These are phyloP conservation scores for Tetranychus cinnabarinus DNA, from an alignment of 1,140 invertebrate genomes.

Conservation along the genomic window DNA sequence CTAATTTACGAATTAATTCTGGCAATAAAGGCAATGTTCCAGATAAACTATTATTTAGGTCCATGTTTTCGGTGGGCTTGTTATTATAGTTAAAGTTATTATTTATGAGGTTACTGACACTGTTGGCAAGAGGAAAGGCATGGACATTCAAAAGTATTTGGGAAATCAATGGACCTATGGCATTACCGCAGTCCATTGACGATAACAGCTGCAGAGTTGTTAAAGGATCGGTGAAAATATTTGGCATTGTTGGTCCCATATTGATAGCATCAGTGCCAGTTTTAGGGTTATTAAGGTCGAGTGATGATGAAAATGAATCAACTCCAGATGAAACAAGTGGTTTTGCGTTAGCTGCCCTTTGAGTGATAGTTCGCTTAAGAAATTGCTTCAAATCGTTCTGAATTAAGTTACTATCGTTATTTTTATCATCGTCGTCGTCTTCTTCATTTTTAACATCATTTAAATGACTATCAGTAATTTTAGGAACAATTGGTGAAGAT, in stretches of 20 bases:
- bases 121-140: conserved; percentile 10
- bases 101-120: background rate
- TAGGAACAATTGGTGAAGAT: too few species aligned
- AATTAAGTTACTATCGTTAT: conserved; percentile 1
- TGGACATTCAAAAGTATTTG: conserved; percentile 15
- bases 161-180: conserved; percentile 12
- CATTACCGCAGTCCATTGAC: conserved; percentile 7
- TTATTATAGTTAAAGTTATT: conserved; percentile 1
- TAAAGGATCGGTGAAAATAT: conserved; percentile 1
- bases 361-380: conserved; percentile 17
- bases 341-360: background rate
- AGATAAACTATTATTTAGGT: background rate
- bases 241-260: background rate
- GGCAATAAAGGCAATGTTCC: conserved; percentile 18
- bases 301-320: background rate
- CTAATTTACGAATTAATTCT: conserved; percentile 20
- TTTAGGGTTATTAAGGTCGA: too few species aligned
- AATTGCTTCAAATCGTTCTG: conserved; percentile 23
- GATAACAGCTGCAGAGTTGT: conserved; percentile 5
- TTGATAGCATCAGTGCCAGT: too few species aligned
- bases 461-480: too few species aligned
- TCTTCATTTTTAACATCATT: background rate
- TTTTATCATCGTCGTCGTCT: conserved; percentile 11
- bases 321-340: background rate
- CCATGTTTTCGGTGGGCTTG: background rate